Evolutionary conservation across 2,888 invertebrate genomes (phyloP).

Genomic region (Ennomos quercinarius): DNA sequence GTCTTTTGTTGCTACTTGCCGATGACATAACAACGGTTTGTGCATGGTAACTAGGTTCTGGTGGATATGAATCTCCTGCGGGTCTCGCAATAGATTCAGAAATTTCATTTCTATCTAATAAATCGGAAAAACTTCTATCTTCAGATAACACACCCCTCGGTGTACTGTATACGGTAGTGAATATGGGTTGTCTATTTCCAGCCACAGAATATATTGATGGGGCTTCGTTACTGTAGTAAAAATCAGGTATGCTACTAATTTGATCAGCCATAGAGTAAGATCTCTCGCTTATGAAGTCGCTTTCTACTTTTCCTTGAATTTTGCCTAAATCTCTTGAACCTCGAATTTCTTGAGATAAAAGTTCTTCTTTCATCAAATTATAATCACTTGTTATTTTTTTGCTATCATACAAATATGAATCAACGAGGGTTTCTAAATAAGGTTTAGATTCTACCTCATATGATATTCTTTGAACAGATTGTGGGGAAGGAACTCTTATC

Average conservation of each 20-base stretch:
- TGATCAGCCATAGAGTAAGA: constrained; percentile 59
- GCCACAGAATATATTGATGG: constrained; percentile 91
- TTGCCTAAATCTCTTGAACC: constrained; percentile 64
- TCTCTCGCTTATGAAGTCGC: constrained; percentile 60
- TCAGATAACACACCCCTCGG: constrained; percentile 87
- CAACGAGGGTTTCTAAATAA: constrained; percentile 85
- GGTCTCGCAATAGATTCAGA: constrained; percentile 65
- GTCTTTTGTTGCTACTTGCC: constrained; percentile 71
- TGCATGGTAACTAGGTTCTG: constrained; percentile 85
- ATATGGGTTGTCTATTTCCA: constrained; percentile 89
- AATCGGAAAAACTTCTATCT: constrained; percentile 88
- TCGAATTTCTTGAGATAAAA: constrained; percentile 58
- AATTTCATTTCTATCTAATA: constrained; percentile 87
- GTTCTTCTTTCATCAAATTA: constrained; percentile 58
- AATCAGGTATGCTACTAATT: constrained; percentile 71
- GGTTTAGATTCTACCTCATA: constrained; percentile 77
- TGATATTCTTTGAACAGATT: constrained; percentile 67
- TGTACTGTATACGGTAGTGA: constrained; percentile 91
- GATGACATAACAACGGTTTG: constrained; percentile 82
- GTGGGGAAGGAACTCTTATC: constrained; percentile 72
- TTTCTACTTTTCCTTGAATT: constrained; percentile 65
- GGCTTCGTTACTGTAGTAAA: constrained; percentile 81
- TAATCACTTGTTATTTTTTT: constrained; percentile 69
- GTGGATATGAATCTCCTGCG: constrained; percentile 77
- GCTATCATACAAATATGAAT: constrained; percentile 75